Conservation (phyloP, 2,888 invertebrate species). For the Lasioglossum vierecki region DNA sequence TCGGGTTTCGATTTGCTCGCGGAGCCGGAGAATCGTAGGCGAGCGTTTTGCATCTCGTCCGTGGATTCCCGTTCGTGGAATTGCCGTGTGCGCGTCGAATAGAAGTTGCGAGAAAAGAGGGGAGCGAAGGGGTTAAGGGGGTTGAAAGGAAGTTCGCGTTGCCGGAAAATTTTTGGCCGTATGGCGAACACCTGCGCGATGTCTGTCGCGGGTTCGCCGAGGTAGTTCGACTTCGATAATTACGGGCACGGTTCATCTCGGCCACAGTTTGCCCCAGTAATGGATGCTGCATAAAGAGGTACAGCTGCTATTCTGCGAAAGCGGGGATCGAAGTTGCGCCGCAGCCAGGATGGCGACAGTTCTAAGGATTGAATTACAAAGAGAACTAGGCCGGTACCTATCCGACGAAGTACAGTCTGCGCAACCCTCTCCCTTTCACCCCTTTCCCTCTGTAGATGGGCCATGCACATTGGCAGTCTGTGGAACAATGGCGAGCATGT, state of each 20-base stretch:
- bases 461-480: slow-evolving; percentile 46
- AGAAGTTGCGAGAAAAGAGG: neutral
- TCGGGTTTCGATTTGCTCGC: neutral
- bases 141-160: neutral
- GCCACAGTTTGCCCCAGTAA: slow-evolving; percentile 62
- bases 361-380: slow-evolving; percentile 63
- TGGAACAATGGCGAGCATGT: slow-evolving; percentile 55
- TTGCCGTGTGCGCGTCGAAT: neutral
- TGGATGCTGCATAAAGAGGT: slow-evolving; percentile 63
- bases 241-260: slow-evolving; percentile 61
- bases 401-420: slow-evolving; percentile 48
- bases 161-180: slow-evolving; percentile 39
- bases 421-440: neutral
- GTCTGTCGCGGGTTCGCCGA: neutral
- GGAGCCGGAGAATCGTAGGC: neutral
- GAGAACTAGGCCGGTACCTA: slow-evolving; percentile 63
- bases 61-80: neutral
- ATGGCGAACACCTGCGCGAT: slow-evolving; percentile 35
- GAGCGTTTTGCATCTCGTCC: neutral
- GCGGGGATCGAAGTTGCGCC: slow-evolving; percentile 58
- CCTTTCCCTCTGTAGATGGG: slow-evolving; percentile 12
- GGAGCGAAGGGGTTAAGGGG: neutral
- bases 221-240: slow-evolving; percentile 55
- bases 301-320: slow-evolving; percentile 42
- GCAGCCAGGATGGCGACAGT: slow-evolving; percentile 54